Base-by-base conservation (phyloP, 1,140 invertebrate genomes). In the Brachionus rotundiformis region DNA sequence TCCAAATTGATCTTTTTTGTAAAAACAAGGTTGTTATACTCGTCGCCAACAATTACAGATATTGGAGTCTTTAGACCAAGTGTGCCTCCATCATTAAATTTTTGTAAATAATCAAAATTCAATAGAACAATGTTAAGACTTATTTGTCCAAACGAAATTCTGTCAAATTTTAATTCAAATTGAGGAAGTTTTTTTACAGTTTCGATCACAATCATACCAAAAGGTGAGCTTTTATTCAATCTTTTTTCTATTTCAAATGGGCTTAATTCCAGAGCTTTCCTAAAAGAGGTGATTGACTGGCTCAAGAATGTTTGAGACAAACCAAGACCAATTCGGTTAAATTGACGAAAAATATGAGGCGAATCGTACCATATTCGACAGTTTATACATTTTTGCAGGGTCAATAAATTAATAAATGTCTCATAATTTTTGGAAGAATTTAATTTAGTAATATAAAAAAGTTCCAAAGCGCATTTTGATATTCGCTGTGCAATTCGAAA, bases 321-420 rank as follows among this genome's bases (percentile, higher is more conserved):
- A 36, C 29, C 31, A 36, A 68, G 16, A 19, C 63, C 63, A 7
- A 68, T 68, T 33, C 63, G 63, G 29, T 68, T 68, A 16, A 68
- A 68, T 33, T 68, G 63, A 16, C 63, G 27, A 68, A 68, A 68
- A 36, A 68, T 68, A 68, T 68, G 63, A 0, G 63, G 63, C 10
- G 63, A 68, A 68, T 68, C 63, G 31, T 19, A 68, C 63, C 63
- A 68, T 68, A 68, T 36, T 19, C 29, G 31, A 33, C 29, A 19
- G 4, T 31, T 68, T 23, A 68, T 31, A 68, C 63, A 68, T 68
- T 68, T 68, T n/a, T 68, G 27, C 5, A 68, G 19, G 4, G 33
- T 36, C 13, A 68, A 7, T 36, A 36, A 33, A 36, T 68, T 68
- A 11, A 68, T 68, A 33, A 68, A 68, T 33, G 63, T 68, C 19